These are phyloP conservation scores for Bembecia ichneumoniformis DNA, from an alignment of 2,888 invertebrate genomes.

Conservation along the genomic window DNA sequence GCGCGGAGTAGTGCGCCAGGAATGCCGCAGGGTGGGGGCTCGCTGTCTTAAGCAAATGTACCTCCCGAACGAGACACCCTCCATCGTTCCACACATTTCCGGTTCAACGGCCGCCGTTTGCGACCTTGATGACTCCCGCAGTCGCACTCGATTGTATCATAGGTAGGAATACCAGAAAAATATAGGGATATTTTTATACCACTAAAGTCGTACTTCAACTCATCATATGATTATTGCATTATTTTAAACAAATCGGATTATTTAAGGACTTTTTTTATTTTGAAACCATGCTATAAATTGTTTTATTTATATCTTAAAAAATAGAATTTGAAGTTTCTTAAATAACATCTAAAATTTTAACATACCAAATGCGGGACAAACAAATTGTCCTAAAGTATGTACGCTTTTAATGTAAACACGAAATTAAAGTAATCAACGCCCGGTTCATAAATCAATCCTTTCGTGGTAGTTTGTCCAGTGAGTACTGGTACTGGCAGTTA, in stretches of 20 bases:
- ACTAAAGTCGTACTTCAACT: no score
- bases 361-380: no score
- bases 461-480: neutral
- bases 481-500: neutral
- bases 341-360: no score
- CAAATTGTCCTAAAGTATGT: no score
- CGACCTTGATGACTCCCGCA: constrained; percentile 28
- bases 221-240: no score
- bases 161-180: neutral
- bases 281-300: no score
- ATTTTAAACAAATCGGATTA: no score
- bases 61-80: constrained; percentile 6
- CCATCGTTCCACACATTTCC: constrained; percentile 26
- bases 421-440: neutral
- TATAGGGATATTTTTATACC: no score
- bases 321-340: no score
- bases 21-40: constrained; percentile 22
- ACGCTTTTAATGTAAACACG: neutral
- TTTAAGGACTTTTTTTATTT: no score
- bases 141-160: neutral
- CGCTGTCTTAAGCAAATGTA: constrained; percentile 6
- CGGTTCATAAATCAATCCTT: neutral
- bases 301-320: no score
- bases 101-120: constrained; percentile 40
- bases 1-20: constrained; percentile 20